These are phyloP conservation scores for Spodoptera litura DNA, from an alignment of 1,140 invertebrate genomes.

Conservation along the genomic window DNA sequence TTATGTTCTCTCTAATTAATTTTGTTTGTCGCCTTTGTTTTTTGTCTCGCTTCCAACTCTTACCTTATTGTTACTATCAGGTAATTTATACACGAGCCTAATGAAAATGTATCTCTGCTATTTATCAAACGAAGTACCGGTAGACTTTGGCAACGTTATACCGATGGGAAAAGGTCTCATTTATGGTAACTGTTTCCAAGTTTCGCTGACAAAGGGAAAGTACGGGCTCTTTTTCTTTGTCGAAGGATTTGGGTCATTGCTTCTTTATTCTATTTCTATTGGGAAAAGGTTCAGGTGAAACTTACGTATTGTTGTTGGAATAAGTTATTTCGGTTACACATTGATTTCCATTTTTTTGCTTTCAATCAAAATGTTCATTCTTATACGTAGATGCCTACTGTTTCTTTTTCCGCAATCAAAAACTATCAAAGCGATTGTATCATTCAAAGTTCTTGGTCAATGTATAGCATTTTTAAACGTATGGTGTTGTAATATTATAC, in stretches of 20 bases:
- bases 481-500: conserved; percentile 16
- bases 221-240: conserved; percentile 41
- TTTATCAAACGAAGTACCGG: conserved; percentile 64
- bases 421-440: not conserved
- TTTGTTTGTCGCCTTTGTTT: conserved; percentile 33
- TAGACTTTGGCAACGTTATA: conserved; percentile 46
- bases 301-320: conserved; percentile 28
- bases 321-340: conserved; percentile 36
- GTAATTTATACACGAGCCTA: conserved; percentile 67
- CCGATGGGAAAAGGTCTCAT: conserved; percentile 48
- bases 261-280: conserved; percentile 43
- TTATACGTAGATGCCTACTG: not conserved
- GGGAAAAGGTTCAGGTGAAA: conserved; percentile 46
- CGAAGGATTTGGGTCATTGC: conserved; percentile 53
- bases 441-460: not conserved
- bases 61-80: conserved; percentile 73
- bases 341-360: conserved; percentile 1
- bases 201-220: conserved; percentile 57
- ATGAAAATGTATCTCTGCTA: conserved; percentile 71
- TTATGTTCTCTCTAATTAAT: conserved; percentile 39
- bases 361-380: conserved; percentile 12
- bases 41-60: conserved; percentile 33
- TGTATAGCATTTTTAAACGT: no score
- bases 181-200: conserved; percentile 48
- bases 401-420: not conserved